phyloP scores from a whole-genome alignment of 2,113 vertebrate species.

The Cyprinodon variegatus region DNA sequence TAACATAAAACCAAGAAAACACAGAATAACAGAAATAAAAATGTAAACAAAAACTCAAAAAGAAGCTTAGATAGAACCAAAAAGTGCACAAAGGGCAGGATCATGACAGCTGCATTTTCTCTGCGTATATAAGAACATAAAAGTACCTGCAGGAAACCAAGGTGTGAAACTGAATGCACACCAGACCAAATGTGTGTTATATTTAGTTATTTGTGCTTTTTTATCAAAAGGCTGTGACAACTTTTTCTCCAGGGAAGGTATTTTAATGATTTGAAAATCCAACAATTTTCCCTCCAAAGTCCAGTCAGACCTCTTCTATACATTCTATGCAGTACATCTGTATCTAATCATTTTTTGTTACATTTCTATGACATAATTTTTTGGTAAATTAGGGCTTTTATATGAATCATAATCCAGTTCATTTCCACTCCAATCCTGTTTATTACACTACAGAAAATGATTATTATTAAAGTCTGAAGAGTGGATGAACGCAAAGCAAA shows the following conservation, averaged over 20 bases:
- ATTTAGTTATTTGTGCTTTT: no score
- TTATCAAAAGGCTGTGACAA: no score
- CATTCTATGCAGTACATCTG: not conserved
- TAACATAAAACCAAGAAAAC: no score
- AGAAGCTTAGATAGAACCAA: no score
- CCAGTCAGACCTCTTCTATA: not conserved
- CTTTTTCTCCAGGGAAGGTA: no score
- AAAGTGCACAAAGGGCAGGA: no score
- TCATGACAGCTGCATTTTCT: conserved; percentile 18
- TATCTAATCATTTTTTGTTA: not conserved
- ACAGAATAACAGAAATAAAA: no score
- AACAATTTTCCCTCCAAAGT: not conserved
- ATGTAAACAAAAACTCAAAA: no score
- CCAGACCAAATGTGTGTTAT: not conserved
- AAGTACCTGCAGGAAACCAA: conserved; percentile 27
- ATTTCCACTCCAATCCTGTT: not conserved
- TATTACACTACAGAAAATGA: not conserved
- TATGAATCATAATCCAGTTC: not conserved
- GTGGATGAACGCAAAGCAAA: conserved; percentile 19
- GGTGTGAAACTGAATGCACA: not conserved
- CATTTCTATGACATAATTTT: not conserved
- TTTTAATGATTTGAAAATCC: no score
- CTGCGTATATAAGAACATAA: conserved; percentile 34
- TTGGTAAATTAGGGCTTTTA: not conserved
- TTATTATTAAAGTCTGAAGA: conserved; percentile 13